A percentile compares a stretch with the other conserved stretches of the same genome.
Evolutionary conservation across 1,140 invertebrate species (phyloP).

Genomic region (Tyrophagus putrescentiae): DNA sequence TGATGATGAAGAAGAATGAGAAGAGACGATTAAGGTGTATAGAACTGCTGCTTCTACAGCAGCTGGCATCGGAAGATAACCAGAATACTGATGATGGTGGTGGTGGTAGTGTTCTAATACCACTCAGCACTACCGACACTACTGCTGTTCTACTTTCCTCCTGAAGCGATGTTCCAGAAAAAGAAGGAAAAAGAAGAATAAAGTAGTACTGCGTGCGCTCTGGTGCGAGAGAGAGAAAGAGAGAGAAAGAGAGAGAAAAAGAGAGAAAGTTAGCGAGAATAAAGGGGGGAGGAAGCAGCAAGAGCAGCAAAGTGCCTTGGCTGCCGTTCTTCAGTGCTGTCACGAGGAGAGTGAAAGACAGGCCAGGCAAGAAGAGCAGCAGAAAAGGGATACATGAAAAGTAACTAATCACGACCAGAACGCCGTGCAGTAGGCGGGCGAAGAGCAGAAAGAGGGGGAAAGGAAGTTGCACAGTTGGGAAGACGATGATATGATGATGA

Average conservation of each 20-base stretch:
- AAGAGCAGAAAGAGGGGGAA: background rate
- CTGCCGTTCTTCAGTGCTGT: background rate
- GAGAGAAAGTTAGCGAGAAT: conserved; percentile 5
- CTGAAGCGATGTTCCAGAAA: too few relatives aligned
- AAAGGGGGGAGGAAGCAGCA: background rate
- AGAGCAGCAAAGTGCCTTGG: background rate
- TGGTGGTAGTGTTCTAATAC: background rate
- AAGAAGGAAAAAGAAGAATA: too few relatives aligned
- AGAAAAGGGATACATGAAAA: background rate
- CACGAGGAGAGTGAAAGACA: background rate
- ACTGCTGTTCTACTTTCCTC: too few relatives aligned
- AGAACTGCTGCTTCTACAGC: too few relatives aligned
- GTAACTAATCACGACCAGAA: background rate
- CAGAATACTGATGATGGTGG: conserved; percentile 1
- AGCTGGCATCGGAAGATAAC: too few relatives aligned
- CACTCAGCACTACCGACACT: too few relatives aligned
- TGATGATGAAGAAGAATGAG: too few relatives aligned
- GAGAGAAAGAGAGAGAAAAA: conserved; percentile 1
- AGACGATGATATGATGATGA: too few relatives aligned
- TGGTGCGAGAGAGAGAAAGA: conserved; percentile 3
- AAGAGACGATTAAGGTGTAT: too few relatives aligned
- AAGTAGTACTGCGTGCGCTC: too few relatives aligned
- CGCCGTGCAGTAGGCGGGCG: background rate
- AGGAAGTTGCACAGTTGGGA: too few relatives aligned
- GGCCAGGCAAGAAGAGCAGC: background rate